These are phyloP conservation scores for Alces alces DNA, from an alignment of 2,113 vertebrate species.

Conservation along the genomic window DNA sequence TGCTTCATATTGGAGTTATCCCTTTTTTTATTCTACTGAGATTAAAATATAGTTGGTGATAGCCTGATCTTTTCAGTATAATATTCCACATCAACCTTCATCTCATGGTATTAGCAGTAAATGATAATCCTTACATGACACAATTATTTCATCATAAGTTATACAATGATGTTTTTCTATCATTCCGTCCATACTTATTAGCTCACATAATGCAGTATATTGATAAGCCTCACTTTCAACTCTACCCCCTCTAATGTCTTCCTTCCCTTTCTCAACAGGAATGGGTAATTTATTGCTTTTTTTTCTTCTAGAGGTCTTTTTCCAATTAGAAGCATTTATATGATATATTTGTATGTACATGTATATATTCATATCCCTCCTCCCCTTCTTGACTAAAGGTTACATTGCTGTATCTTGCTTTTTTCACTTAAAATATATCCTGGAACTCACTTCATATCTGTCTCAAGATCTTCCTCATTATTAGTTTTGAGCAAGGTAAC, in stretches of 20 bases:
- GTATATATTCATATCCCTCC: neutral
- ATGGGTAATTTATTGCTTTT: neutral
- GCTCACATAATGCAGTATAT: neutral
- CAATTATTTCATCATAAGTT: conserved; percentile 26
- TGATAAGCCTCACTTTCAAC: neutral
- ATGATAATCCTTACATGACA: neutral
- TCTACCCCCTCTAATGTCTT: neutral
- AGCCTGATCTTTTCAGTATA: neutral
- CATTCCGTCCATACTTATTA: neutral
- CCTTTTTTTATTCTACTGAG: neutral
- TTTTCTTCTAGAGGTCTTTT: conserved; percentile 1
- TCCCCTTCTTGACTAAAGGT: neutral
- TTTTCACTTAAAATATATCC: neutral
- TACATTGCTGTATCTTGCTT: neutral
- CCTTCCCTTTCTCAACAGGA: neutral
- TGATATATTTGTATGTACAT: neutral
- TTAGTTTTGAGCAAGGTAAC: neutral
- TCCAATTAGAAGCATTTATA: neutral
- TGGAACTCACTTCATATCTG: neutral
- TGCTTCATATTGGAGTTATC: neutral
- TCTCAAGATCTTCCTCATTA: neutral
- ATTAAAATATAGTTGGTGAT: neutral
- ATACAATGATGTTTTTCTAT: conserved; percentile 32
- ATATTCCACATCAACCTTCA: conserved; percentile 16
- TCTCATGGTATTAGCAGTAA: neutral